Conservation (phyloP, 2,888 invertebrate genomes). For the Stenoptilia bipunctidactyla region DNA sequence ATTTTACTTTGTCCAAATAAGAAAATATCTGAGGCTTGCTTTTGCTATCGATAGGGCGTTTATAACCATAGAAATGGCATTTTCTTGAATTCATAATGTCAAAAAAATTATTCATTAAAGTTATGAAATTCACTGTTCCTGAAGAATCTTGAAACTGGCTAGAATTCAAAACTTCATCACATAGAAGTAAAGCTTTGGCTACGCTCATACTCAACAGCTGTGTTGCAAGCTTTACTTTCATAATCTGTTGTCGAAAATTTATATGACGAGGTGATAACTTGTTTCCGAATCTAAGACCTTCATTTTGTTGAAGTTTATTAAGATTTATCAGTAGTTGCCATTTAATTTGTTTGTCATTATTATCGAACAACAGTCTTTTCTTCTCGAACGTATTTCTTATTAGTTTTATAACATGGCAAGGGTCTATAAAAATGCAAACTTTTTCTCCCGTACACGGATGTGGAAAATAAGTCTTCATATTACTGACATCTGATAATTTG, state of each 20-base stretch:
- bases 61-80: slow-evolving; percentile 4
- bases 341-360: slow-evolving; percentile 2
- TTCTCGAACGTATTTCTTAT: slow-evolving; percentile 11
- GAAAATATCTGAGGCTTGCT: slow-evolving; percentile 1
- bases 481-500: slow-evolving; percentile 1
- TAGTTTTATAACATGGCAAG: slow-evolving; percentile 11
- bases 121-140: too few species aligned
- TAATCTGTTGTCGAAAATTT: slow-evolving; percentile 3
- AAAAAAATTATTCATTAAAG: too few species aligned
- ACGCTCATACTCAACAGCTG: slow-evolving; percentile 6
- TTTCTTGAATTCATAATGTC: slow-evolving; percentile 7
- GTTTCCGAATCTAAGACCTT: slow-evolving; percentile 1
- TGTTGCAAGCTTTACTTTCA: slow-evolving; percentile 6
- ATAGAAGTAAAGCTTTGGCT: too few species aligned
- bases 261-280: slow-evolving; percentile 1
- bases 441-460: slow-evolving; percentile 6
- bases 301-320: slow-evolving; percentile 2
- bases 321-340: slow-evolving; percentile 7
- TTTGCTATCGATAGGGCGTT: slow-evolving; percentile 6
- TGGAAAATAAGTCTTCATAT: slow-evolving; percentile 3
- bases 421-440: slow-evolving; percentile 7
- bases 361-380: slow-evolving; percentile 6
- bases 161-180: too few species aligned
- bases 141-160: too few species aligned
- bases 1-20: slow-evolving; percentile 6